Conservation (phyloP, 2,888 invertebrate species). For the Acrobasis consociella region DNA sequence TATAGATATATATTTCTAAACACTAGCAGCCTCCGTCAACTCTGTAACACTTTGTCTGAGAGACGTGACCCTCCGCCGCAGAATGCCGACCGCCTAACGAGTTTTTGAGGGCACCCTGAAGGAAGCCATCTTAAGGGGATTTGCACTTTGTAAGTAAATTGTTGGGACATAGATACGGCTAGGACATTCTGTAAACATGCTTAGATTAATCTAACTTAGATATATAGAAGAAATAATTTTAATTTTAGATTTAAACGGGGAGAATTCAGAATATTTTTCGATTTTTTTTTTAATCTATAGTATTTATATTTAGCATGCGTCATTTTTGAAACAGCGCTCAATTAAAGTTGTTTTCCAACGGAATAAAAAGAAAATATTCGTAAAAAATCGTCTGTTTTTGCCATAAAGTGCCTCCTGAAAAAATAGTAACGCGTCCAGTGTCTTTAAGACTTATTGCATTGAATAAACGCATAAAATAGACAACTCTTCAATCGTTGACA, state of each 20-base stretch:
- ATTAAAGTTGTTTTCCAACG: no score
- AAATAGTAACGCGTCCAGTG: no score
- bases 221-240: not conserved
- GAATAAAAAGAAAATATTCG: no score
- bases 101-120: constrained; percentile 74
- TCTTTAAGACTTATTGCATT: no score
- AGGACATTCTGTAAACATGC: constrained; percentile 18
- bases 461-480: no score
- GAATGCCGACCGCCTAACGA: constrained; percentile 75
- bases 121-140: constrained; percentile 75
- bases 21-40: constrained; percentile 22
- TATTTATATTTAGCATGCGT: no score
- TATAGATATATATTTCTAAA: not conserved
- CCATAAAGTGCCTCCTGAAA: not conserved
- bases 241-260: no score
- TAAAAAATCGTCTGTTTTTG: no score
- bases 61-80: constrained; percentile 76
- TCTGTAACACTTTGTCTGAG: constrained; percentile 36
- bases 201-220: not conserved
- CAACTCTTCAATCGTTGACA: no score
- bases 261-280: no score
- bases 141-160: constrained; percentile 77
- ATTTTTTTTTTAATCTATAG: no score
- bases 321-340: no score
- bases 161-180: constrained; percentile 52